phyloP scores from a whole-genome alignment of 1,140 invertebrate species.

The Penaeus japonicus region DNA sequence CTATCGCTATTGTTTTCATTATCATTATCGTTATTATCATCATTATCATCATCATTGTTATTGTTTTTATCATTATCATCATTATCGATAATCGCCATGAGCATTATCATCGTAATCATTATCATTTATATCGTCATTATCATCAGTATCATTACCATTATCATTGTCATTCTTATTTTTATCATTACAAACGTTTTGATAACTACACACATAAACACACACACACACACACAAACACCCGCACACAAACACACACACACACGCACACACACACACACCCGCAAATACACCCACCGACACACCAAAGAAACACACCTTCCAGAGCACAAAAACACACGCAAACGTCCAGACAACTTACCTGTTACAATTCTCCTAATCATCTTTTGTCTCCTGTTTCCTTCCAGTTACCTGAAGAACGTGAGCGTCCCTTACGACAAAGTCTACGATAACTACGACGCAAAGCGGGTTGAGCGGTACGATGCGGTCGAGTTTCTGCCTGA shows the following conservation, averaged over 20 bases:
- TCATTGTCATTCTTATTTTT: background rate
- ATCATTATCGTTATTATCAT: background rate
- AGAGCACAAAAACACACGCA: too few species aligned
- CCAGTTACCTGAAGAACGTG: slow-evolving; percentile 82
- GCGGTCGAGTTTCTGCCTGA: slow-evolving; percentile 85
- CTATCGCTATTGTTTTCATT: background rate
- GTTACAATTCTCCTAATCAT: too few species aligned
- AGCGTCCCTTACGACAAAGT: slow-evolving; percentile 67
- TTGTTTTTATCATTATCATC: background rate
- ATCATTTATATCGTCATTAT: too few species aligned
- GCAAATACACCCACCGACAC: too few species aligned
- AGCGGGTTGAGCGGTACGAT: slow-evolving; percentile 68
- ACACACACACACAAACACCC: too few species aligned
- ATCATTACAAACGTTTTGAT: background rate
- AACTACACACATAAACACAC: background rate
- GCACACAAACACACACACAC: too few species aligned
- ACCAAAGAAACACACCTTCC: too few species aligned
- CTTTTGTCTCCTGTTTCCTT: slow-evolving; percentile 61
- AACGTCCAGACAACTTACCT: too few species aligned
- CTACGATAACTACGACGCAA: slow-evolving; percentile 17
- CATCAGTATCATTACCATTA: background rate
- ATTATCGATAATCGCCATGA: too few species aligned
- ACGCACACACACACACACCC: too few species aligned
- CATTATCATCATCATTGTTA: background rate
- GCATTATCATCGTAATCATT: too few species aligned